Evolutionary conservation across 1,140 invertebrate species (phyloP).

Genomic region (Lethocerus indicus): DNA sequence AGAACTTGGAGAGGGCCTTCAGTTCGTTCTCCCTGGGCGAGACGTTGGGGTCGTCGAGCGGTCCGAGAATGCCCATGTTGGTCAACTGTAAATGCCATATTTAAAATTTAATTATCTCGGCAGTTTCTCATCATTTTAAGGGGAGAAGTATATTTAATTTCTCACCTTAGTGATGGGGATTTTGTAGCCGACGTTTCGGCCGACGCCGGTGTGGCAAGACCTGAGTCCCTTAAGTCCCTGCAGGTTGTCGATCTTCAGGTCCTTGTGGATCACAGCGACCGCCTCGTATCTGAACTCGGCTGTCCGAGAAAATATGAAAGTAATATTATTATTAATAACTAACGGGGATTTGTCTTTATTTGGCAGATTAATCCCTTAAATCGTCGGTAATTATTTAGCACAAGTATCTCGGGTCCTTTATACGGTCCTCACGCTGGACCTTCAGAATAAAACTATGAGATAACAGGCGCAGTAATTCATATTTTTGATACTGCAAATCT

Average conservation of each 20-base stretch:
- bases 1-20: conserved; percentile 49
- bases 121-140: background rate
- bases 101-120: background rate
- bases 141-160: background rate
- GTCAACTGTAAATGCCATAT: conserved; percentile 35
- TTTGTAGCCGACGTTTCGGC: conserved; percentile 63
- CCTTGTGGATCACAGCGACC: conserved; percentile 55
- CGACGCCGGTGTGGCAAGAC: conserved; percentile 64
- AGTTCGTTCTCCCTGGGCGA: conserved; percentile 60
- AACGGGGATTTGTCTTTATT: background rate
- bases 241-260: conserved; percentile 39
- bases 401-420: too few species aligned
- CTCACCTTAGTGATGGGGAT: conserved; percentile 27
- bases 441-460: background rate
- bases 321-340: background rate
- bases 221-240: conserved; percentile 47
- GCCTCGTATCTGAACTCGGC: conserved; percentile 59
- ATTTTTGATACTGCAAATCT: too few species aligned
- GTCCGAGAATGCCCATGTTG: conserved; percentile 42
- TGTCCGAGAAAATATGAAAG: conserved; percentile 18
- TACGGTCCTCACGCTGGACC: background rate
- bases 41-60: conserved; percentile 42
- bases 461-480: background rate
- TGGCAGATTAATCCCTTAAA: too few species aligned
- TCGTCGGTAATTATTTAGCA: too few species aligned